Conservation (phyloP, 2,888 invertebrate species). For the Platynereis dumerilii region DNA sequence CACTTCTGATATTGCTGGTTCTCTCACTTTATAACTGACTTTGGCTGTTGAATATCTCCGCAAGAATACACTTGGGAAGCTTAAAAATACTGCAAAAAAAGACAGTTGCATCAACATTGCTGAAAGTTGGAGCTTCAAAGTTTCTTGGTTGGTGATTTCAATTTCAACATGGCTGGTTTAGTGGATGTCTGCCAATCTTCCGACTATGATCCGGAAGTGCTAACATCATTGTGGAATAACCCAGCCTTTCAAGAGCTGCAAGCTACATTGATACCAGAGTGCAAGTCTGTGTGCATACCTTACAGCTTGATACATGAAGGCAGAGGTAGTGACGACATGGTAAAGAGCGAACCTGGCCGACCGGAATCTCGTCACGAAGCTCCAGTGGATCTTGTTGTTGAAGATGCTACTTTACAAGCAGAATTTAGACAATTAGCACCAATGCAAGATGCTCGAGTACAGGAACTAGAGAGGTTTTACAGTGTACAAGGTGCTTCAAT, state of each 20-base stretch:
- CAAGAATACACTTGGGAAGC: too few species aligned
- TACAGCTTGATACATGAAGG: constrained; percentile 26
- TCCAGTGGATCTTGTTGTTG: constrained; percentile 40
- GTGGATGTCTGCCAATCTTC: constrained; percentile 2
- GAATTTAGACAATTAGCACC: constrained; percentile 49
- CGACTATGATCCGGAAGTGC: constrained; percentile 12
- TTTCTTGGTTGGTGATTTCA: too few species aligned
- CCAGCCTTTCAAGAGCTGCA: constrained; percentile 53
- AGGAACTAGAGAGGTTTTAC: constrained; percentile 50
- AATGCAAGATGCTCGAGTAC: constrained; percentile 42
- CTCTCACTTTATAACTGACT: too few species aligned
- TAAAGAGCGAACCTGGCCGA: background rate
- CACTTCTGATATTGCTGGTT: too few species aligned
- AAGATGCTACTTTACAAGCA: constrained; percentile 51
- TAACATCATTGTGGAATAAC: constrained; percentile 42
- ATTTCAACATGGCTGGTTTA: constrained; percentile 19
- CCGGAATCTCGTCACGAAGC: constrained; percentile 22
- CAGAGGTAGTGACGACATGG: background rate
- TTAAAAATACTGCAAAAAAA: too few species aligned
- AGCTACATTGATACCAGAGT: constrained; percentile 44
- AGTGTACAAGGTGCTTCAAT: constrained; percentile 45
- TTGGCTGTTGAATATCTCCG: too few species aligned
- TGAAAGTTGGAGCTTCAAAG: too few species aligned
- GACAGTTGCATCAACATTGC: too few species aligned
- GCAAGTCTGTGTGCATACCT: constrained; percentile 35